Evolutionary conservation across 2,888 invertebrate genomes (phyloP), one percentile per base, ranked within the genome.

Genomic region (Seladonia tumulorum): DNA sequence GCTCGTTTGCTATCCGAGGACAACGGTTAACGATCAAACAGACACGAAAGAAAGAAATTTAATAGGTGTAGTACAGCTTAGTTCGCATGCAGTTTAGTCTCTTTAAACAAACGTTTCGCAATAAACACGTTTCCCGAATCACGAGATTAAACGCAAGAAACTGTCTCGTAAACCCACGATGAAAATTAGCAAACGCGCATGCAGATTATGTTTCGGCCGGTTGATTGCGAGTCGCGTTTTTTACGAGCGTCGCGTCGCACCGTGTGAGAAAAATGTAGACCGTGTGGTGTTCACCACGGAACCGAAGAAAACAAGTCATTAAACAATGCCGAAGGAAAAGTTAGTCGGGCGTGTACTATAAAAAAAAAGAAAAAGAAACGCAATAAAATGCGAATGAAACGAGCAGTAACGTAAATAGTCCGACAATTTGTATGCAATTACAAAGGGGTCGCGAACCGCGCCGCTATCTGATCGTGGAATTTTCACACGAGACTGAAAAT

Each of bases 341-440:
- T 73, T 68, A 39, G 35, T 16, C 47, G 45, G 12, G 7, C 47
- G 66, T 49, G 18, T 22, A 25, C 74, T 49, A 25, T 35, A 66
- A 47, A 75, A 35, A n/a, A n/a, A n/a, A n/a, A n/a, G n/a, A n/a
- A n/a, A 35, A 82, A 75, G 5, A 66, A 60, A 60, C 60, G 25
- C 42, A 47, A 71, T 80, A 75, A 85, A 85, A 76, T 22, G 39
- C 42, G 76, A 83, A 80, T 53, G 71, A 81, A 76, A 45, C 63
- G 79, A 63, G 74, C 79, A 76, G 75, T 80, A 70, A 77, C 76
- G 78, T 63, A 80, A 82, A 80, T 82, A 79, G 82, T 47, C 81
- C 71, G 60, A 57, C 79, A 80, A 83, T 86, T 86, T 80, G 82
- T 86, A 82, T 85, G 82, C 86, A 82, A 82, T 83, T 89, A 88